Percentiles rank a stretch among this genome's conserved stretches.
These are phyloP conservation scores for Clanis bilineata DNA, from an alignment of 2,888 invertebrate species.

Conservation along the genomic window DNA sequence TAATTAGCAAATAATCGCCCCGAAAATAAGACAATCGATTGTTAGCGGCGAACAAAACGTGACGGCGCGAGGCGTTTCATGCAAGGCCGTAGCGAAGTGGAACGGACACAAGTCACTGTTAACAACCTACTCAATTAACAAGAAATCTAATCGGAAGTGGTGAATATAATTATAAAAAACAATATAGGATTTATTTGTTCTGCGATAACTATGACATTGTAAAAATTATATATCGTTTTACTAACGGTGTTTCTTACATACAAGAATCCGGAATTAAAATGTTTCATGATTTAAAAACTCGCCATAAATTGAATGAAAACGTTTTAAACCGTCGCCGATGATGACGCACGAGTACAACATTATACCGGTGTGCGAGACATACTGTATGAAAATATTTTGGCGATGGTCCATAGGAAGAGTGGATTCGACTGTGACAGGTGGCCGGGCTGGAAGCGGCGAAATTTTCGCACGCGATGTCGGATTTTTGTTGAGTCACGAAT, in stretches of 20 bases:
- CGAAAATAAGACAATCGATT: not conserved
- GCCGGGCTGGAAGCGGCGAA: constrained; percentile 25
- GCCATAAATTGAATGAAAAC: not conserved
- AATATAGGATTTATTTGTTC: not conserved
- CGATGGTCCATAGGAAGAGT: constrained; percentile 39
- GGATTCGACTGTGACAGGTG: constrained; percentile 35
- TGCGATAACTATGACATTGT: not conserved
- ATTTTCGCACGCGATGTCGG: not conserved
- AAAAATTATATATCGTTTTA: not conserved
- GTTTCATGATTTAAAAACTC: not conserved
- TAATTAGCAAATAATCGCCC: not conserved
- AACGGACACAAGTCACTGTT: not conserved
- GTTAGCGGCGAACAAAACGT: not conserved
- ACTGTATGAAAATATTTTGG: constrained; percentile 39
- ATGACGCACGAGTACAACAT: constrained; percentile 22
- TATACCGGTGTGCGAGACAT: constrained; percentile 17
- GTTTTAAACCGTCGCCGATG: not conserved
- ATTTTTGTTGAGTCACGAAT: not conserved
- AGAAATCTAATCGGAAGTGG: not conserved
- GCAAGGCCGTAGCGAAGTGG: not conserved
- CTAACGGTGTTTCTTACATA: not conserved
- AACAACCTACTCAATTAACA: not conserved
- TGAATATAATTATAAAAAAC: no score
- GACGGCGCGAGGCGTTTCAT: not conserved
- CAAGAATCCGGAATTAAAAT: not conserved